These are phyloP conservation scores for Branchellion lobata DNA, from an alignment of 2,888 invertebrate species.

Conservation along the genomic window DNA sequence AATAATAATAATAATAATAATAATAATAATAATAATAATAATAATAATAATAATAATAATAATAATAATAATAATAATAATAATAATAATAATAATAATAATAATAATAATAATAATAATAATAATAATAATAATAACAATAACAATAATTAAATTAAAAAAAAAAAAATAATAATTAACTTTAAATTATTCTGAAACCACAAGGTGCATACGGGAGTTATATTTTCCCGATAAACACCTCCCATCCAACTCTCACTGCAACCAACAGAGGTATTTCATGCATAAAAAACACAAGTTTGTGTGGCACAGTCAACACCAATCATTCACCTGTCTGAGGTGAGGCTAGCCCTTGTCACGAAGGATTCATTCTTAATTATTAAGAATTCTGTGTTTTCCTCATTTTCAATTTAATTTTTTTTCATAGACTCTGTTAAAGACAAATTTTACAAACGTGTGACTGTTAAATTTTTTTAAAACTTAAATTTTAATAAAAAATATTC, in stretches of 20 bases:
- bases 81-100: background rate
- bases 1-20: background rate
- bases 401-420: no score
- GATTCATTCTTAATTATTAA: no score
- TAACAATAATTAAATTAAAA: background rate
- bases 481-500: no score
- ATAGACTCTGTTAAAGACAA: no score
- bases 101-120: background rate
- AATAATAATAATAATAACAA: background rate
- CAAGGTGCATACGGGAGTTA: background rate
- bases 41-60: background rate
- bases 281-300: constrained; percentile 64
- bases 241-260: no score
- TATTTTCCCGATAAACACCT: no score
- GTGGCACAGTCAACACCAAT: constrained; percentile 56
- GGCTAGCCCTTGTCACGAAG: no score
- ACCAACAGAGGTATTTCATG: constrained; percentile 57
- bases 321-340: constrained; percentile 40
- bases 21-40: background rate
- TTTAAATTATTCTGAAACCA: background rate
- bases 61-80: background rate
- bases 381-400: no score
- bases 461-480: no score
- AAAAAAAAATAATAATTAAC: background rate
- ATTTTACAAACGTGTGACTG: no score